Percentiles rank a stretch among this genome's conserved stretches.
Conservation (phyloP, 2,797 vertebrate species). For the Buceros bicornis region DNA sequence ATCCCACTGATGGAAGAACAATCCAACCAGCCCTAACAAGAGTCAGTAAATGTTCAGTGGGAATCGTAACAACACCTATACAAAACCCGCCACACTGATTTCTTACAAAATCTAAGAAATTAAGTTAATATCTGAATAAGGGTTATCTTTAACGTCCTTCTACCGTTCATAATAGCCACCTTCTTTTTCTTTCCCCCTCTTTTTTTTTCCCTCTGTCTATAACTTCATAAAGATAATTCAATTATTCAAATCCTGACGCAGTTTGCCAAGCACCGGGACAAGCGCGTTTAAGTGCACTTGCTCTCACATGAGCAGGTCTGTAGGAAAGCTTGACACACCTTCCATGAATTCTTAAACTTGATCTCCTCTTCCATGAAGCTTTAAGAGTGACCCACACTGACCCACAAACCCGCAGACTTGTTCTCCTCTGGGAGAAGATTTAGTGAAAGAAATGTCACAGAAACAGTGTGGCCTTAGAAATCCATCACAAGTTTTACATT, state of each 20-base stretch:
- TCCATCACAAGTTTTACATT: neutral
- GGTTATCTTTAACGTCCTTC: neutral
- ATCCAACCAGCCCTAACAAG: neutral
- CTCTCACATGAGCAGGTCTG: neutral
- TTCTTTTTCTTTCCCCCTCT: rapidly evolving
- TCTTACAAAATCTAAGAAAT: neutral
- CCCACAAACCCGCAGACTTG: neutral
- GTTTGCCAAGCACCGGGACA: neutral
- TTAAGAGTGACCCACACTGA: neutral
- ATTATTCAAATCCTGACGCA: neutral
- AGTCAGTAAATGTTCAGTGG: neutral
- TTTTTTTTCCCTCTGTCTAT: neutral
- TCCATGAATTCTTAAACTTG: neutral
- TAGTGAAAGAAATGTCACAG: neutral
- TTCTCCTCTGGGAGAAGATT: neutral
- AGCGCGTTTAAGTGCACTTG: neutral
- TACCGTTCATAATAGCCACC: neutral
- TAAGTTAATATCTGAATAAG: neutral
- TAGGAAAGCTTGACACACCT: neutral
- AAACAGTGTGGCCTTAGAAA: neutral
- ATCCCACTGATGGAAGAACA: neutral
- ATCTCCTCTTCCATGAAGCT: neutral
- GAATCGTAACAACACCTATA: neutral
- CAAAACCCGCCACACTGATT: rapidly evolving
- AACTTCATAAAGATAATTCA: neutral